Percentiles rank a stretch among this genome's conserved stretches.
Conservation (phyloP, 2,113 vertebrate species). For the Nothobranchius kuhntae region DNA sequence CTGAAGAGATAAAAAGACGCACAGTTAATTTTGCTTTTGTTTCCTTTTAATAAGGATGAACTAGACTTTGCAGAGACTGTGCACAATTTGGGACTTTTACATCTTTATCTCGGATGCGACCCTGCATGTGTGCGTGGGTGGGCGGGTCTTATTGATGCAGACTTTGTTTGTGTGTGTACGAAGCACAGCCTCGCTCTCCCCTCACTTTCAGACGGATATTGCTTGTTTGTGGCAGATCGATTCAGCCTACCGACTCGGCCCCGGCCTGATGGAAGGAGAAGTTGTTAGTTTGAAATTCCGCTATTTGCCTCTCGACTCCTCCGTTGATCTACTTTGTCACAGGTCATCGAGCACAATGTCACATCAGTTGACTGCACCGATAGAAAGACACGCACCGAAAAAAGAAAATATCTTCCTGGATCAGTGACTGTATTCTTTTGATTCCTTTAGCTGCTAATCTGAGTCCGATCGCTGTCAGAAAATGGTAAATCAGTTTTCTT, state of each 20-base stretch:
- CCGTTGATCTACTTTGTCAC: slow-evolving; percentile 63
- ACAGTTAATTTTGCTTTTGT: slow-evolving; percentile 7
- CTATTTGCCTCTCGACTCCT: slow-evolving; percentile 65
- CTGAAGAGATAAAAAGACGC: slow-evolving; percentile 10
- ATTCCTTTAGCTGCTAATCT: slow-evolving; percentile 33
- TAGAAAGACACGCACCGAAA: slow-evolving; percentile 32
- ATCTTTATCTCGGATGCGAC: slow-evolving; percentile 17
- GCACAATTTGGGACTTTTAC: neutral
- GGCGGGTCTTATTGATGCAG: slow-evolving; percentile 44
- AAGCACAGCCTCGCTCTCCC: slow-evolving; percentile 12
- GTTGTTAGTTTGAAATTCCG: slow-evolving; percentile 59
- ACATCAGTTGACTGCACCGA: slow-evolving; percentile 58
- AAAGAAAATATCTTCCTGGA: slow-evolving; percentile 33
- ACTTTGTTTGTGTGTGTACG: slow-evolving; percentile 33
- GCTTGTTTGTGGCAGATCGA: slow-evolving; percentile 67
- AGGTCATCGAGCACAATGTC: slow-evolving; percentile 63
- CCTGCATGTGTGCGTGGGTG: slow-evolving; percentile 31
- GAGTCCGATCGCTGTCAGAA: neutral
- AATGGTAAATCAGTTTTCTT: slow-evolving; percentile 16
- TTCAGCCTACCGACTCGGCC: slow-evolving; percentile 50
- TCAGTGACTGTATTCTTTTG: slow-evolving; percentile 35
- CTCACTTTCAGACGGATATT: slow-evolving; percentile 43
- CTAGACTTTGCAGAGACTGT: neutral
- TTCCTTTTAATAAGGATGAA: slow-evolving; percentile 9
- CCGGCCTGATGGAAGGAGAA: slow-evolving; percentile 54